These are phyloP conservation scores for Zeus faber DNA, from an alignment of 2,113 vertebrate genomes.

Conservation along the genomic window DNA sequence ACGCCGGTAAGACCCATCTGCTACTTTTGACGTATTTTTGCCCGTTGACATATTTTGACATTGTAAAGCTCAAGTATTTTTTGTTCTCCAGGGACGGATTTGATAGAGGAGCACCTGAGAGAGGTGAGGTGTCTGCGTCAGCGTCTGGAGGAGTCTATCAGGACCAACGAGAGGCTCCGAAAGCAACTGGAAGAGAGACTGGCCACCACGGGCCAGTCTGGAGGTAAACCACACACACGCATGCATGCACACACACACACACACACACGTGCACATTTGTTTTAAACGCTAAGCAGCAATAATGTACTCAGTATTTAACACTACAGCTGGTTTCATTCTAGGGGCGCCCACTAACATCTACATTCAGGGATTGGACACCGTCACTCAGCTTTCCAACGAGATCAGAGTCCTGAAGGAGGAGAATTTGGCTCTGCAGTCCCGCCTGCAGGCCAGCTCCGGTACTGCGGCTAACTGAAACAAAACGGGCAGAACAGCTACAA, in stretches of 20 bases:
- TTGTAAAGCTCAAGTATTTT: background rate
- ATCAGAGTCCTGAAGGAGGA: constrained; percentile 77
- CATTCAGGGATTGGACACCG: constrained; percentile 75
- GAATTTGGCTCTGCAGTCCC: constrained; percentile 75
- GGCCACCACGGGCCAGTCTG: constrained; percentile 56
- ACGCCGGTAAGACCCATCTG: constrained; percentile 69
- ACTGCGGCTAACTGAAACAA: constrained; percentile 1
- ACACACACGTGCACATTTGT: background rate
- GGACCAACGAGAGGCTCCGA: constrained; percentile 85
- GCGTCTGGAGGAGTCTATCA: constrained; percentile 90
- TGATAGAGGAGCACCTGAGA: constrained; percentile 87
- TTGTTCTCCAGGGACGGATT: constrained; percentile 71
- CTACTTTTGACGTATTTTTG: background rate
- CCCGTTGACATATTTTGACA: background rate
- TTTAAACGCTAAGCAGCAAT: too few species aligned
- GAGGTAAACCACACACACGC: constrained; percentile 59
- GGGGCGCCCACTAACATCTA: constrained; percentile 77
- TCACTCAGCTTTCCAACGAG: constrained; percentile 80
- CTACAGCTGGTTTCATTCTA: constrained; percentile 29
- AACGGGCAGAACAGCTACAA: too few species aligned
- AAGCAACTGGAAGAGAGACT: constrained; percentile 85
- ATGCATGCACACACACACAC: constrained; percentile 1
- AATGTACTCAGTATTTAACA: background rate
- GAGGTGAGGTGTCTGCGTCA: constrained; percentile 88
- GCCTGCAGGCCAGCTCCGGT: constrained; percentile 81